Conservation (phyloP, 2,797 vertebrate species). For the Smutsia temminckii region DNA sequence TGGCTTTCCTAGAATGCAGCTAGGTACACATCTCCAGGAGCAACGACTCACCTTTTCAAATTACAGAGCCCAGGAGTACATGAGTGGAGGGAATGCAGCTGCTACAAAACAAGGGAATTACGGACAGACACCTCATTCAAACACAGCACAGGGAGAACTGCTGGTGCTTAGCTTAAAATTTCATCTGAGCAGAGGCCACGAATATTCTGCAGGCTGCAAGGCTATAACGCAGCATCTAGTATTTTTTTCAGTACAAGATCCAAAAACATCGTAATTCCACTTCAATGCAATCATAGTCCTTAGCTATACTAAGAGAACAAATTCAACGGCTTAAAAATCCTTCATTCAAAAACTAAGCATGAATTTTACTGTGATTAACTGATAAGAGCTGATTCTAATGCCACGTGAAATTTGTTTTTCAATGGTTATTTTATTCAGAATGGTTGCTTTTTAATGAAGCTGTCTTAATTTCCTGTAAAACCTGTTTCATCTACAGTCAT, state of each 20-base stretch:
- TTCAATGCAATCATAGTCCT: not conserved
- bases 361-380: conserved; percentile 41
- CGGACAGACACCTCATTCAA: not conserved
- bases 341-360: conserved; percentile 7
- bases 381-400: conserved; percentile 47
- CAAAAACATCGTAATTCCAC: not conserved
- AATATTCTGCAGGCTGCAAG: not conserved
- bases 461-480: conserved; percentile 62
- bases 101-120: conserved; percentile 43
- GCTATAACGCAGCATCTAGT: not conserved
- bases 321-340: conserved; percentile 33
- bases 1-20: conserved; percentile 64
- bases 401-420: conserved; percentile 59
- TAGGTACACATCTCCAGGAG: conserved; percentile 59
- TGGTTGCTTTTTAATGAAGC: conserved; percentile 57
- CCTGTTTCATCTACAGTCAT: conserved; percentile 57
- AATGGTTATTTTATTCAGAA: conserved; percentile 65
- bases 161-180: conserved; percentile 29
- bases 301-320: not conserved
- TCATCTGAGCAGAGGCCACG: conserved; percentile 13
- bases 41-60: conserved; percentile 65
- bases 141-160: not conserved
- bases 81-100: conserved; percentile 3
- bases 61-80: conserved; percentile 42
- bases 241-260: conserved; percentile 20